These are phyloP conservation scores for Cydia splendana DNA, from an alignment of 1,140 invertebrate genomes.

Conservation along the genomic window DNA sequence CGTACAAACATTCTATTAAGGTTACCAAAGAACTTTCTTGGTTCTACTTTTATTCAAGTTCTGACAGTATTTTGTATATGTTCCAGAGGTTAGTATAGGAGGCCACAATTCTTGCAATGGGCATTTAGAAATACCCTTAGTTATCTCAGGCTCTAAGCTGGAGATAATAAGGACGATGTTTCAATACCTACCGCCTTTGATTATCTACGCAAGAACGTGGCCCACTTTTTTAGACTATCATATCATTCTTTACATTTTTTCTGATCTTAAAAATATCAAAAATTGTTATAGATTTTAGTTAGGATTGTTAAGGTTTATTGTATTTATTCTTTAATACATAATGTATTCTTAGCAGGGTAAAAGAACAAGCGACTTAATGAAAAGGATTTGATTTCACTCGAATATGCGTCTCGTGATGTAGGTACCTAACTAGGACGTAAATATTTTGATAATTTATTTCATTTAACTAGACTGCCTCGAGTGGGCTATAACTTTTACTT, in stretches of 20 bases:
- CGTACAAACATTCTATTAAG: constrained; percentile 30
- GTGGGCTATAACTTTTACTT: not conserved
- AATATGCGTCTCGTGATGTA: not conserved
- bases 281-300: not conserved
- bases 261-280: not conserved
- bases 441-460: not conserved
- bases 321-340: not conserved
- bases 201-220: not conserved
- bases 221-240: not conserved
- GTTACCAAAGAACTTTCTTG: constrained; percentile 16
- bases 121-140: not conserved
- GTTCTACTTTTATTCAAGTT: constrained; percentile 19
- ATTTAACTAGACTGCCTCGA: not conserved
- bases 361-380: constrained; percentile 11
- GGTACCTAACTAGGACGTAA: not conserved
- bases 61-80: constrained; percentile 5
- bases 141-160: not conserved
- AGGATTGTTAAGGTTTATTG: constrained; percentile 10
- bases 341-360: not conserved
- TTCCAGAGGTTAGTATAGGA: not conserved
- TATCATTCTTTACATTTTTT: constrained; percentile 8
- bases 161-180: not conserved
- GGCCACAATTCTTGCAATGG: not conserved
- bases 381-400: constrained; percentile 1
- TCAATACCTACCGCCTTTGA: not conserved